Evolutionary conservation across 2,797 vertebrate genomes (phyloP).

Genomic region (Liparis tanakae): DNA sequence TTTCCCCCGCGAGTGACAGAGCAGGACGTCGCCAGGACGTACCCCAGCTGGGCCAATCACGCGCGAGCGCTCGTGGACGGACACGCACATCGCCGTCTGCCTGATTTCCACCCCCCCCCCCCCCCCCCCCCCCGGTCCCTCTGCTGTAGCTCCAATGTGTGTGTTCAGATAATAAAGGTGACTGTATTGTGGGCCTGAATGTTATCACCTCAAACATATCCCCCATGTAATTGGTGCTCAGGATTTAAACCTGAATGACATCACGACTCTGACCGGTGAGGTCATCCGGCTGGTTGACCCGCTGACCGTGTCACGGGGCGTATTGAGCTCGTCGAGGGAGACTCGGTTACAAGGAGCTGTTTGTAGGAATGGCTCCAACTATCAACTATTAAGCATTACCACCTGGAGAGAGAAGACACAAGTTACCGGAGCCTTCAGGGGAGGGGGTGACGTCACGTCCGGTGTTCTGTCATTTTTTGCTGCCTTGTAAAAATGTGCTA

Average conservation of each 20-base stretch:
- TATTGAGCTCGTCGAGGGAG: not conserved
- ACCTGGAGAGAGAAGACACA: not conserved
- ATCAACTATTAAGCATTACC: too few species aligned
- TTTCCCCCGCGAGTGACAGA: slow-evolving; percentile 62
- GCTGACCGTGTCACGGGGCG: not conserved
- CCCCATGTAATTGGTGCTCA: not conserved
- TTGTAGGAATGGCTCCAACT: not conserved
- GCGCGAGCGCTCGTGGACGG: slow-evolving; percentile 58
- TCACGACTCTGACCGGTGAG: slow-evolving; percentile 10
- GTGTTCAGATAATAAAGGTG: slow-evolving; percentile 46
- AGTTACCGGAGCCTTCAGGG: not conserved
- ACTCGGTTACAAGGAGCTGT: not conserved
- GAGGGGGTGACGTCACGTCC: not conserved
- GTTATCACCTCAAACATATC: not conserved
- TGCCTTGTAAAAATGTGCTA: too few species aligned
- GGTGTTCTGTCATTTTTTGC: too few species aligned
- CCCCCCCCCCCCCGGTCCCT: slow-evolving; percentile 60
- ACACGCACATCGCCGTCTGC: slow-evolving; percentile 46
- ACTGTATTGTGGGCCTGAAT: not conserved
- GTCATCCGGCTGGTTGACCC: not conserved
- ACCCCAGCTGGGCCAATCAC: slow-evolving; percentile 71
- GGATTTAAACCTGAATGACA: slow-evolving; percentile 22
- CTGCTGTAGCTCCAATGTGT: slow-evolving; percentile 28
- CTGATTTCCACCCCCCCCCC: too few species aligned
- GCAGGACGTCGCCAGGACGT: slow-evolving; percentile 56